Conservation (phyloP, 2,888 invertebrate genomes). For the Salpingus planirostris region DNA sequence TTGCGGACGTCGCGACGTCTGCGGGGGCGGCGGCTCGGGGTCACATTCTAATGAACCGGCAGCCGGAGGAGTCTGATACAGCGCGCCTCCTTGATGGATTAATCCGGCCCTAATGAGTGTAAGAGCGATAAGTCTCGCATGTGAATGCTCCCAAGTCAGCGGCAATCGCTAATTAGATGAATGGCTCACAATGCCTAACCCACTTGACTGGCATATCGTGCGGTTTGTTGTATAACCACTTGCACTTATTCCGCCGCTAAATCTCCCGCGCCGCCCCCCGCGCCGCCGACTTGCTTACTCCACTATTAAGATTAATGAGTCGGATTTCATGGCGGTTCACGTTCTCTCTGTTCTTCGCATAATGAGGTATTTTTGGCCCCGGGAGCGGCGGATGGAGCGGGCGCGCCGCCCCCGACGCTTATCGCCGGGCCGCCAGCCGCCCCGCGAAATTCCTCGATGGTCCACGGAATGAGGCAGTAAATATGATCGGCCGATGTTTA, state of each 20-base stretch:
- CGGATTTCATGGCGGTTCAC: conserved; percentile 21
- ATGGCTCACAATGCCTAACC: conserved; percentile 38
- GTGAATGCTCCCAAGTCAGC: conserved; percentile 40
- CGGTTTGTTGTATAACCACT: conserved; percentile 37
- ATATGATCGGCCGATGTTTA: no score
- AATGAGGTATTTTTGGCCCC: conserved; percentile 10
- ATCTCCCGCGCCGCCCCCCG: conserved; percentile 8
- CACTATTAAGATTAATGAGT: conserved; percentile 31
- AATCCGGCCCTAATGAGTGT: conserved; percentile 44
- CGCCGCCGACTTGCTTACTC: conserved; percentile 15
- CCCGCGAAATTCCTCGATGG: no score
- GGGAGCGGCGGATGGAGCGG: conserved; percentile 4
- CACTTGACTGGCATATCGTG: conserved; percentile 40
- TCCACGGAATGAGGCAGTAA: no score
- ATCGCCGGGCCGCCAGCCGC: no score
- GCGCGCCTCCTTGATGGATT: conserved; percentile 39
- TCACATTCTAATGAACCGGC: conserved; percentile 23
- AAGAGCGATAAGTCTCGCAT: conserved; percentile 44
- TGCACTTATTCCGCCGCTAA: conserved; percentile 30
- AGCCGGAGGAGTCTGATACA: conserved; percentile 2
- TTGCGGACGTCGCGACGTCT: no score
- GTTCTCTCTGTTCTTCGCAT: conserved; percentile 7
- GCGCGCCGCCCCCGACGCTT: conserved; percentile 2
- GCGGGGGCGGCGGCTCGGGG: conserved; percentile 1
- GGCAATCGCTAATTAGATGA: conserved; percentile 43